A percentile compares a stretch with the other conserved stretches of the same genome.
Evolutionary conservation across 2,888 invertebrate species (phyloP).

Genomic region (Netelia virgata): DNA sequence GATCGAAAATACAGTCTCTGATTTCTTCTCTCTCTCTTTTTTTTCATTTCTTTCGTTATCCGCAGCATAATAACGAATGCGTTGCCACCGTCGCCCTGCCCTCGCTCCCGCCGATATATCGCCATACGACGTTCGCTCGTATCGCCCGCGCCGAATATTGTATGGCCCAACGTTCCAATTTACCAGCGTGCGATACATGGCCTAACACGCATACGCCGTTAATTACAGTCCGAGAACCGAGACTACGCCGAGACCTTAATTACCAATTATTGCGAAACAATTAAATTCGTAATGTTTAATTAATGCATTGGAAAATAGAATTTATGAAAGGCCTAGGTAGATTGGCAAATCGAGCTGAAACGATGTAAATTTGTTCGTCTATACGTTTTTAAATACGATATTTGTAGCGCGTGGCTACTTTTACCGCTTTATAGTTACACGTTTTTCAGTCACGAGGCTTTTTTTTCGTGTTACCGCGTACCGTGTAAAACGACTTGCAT

Average conservation of each 20-base stretch:
- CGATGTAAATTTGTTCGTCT: too few species aligned
- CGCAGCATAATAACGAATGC: slow-evolving; percentile 21
- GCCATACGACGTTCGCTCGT: slow-evolving; percentile 17
- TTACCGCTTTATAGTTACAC: too few species aligned
- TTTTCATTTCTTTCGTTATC: slow-evolving; percentile 12
- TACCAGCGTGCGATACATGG: not conserved
- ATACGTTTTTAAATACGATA: too few species aligned
- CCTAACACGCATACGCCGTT: not conserved
- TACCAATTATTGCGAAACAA: slow-evolving; percentile 7
- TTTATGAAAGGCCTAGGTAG: slow-evolving; percentile 6
- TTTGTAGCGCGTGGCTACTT: too few species aligned
- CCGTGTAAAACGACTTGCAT: too few species aligned
- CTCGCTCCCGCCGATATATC: slow-evolving; percentile 10
- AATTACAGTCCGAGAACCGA: not conserved
- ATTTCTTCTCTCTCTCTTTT: slow-evolving; percentile 8
- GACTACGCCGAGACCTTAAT: not conserved
- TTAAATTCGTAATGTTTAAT: slow-evolving; percentile 6
- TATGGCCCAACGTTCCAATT: slow-evolving; percentile 26
- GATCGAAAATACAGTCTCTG: slow-evolving; percentile 28
- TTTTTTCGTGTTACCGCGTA: too few species aligned
- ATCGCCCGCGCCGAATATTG: not conserved
- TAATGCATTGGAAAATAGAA: slow-evolving; percentile 9
- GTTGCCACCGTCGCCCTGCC: slow-evolving; percentile 10
- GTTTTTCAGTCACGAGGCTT: too few species aligned
- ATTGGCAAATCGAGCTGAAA: too few species aligned